Evolutionary conservation across 2,797 vertebrate genomes (phyloP).

Genomic region (Babyrousa celebensis): DNA sequence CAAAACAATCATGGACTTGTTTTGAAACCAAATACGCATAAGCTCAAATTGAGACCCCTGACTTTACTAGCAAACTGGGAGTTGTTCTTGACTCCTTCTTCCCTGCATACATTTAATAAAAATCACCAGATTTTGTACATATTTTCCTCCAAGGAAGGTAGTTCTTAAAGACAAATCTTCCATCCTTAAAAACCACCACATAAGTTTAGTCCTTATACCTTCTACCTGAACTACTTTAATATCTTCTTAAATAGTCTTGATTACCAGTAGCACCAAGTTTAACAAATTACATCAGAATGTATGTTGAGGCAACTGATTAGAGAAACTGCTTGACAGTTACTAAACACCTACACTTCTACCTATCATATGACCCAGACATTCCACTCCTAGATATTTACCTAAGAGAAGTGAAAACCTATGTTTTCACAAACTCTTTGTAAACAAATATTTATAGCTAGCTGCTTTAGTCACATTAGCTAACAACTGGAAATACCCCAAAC

Average conservation of each 20-base stretch:
- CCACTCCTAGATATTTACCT: not conserved
- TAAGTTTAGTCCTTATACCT: not conserved
- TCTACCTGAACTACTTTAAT: not conserved
- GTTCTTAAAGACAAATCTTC: not conserved
- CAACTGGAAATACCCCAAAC: not conserved
- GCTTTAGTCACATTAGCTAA: not conserved
- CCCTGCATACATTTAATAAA: conserved; percentile 18
- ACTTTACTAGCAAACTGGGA: not conserved
- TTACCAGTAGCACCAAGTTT: not conserved
- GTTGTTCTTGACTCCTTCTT: not conserved
- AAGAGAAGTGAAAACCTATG: not conserved
- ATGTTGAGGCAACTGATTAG: not conserved
- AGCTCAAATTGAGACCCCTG: not conserved
- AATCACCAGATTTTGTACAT: not conserved
- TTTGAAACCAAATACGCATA: not conserved
- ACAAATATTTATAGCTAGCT: not conserved
- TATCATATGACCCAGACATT: not conserved
- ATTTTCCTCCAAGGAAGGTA: not conserved
- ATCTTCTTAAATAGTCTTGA: not conserved
- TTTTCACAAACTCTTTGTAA: conserved; percentile 3
- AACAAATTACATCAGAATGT: not conserved
- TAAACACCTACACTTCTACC: not conserved
- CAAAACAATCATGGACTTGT: not conserved
- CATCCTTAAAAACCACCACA: not conserved
- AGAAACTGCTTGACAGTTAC: not conserved